phyloP scores from a whole-genome alignment of 2,113 vertebrate species.

The Camarhynchus parvulus region DNA sequence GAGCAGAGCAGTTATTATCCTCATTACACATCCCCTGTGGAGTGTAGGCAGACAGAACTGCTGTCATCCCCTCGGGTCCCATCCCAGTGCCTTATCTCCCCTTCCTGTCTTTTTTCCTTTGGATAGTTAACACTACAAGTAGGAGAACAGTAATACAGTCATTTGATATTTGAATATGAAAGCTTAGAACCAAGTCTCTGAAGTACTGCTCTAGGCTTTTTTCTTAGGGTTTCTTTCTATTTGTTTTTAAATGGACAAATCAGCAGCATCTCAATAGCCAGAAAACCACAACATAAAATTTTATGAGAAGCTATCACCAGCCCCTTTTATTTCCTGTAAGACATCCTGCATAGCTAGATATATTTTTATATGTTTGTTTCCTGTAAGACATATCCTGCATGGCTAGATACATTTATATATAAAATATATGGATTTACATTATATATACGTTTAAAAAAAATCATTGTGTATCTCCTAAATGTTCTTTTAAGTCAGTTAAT shows the following conservation, averaged over 20 bases:
- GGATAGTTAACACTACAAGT: neutral
- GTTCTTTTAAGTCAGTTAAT: neutral
- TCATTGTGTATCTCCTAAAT: neutral
- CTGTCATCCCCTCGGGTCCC: neutral
- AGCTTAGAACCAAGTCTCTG: neutral
- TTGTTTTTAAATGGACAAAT: neutral
- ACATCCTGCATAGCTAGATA: neutral
- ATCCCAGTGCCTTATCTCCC: neutral
- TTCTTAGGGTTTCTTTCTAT: neutral
- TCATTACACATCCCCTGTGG: neutral
- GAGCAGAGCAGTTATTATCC: neutral
- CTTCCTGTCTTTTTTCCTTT: neutral
- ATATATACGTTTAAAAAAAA: neutral
- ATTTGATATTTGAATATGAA: neutral
- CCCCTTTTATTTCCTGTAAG: neutral
- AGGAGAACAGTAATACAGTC: neutral
- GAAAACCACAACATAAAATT: conserved; percentile 10
- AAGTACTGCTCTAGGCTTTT: neutral
- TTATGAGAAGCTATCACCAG: neutral
- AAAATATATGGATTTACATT: neutral
- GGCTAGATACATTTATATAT: neutral
- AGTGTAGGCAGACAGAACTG: neutral
- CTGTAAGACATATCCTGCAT: neutral
- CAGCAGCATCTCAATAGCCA: neutral
- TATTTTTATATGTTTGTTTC: neutral